Evolutionary conservation across 2,113 vertebrate genomes (phyloP), one percentile per base, ranked within the genome.

Genomic region (Cynoglossus semilaevis): DNA sequence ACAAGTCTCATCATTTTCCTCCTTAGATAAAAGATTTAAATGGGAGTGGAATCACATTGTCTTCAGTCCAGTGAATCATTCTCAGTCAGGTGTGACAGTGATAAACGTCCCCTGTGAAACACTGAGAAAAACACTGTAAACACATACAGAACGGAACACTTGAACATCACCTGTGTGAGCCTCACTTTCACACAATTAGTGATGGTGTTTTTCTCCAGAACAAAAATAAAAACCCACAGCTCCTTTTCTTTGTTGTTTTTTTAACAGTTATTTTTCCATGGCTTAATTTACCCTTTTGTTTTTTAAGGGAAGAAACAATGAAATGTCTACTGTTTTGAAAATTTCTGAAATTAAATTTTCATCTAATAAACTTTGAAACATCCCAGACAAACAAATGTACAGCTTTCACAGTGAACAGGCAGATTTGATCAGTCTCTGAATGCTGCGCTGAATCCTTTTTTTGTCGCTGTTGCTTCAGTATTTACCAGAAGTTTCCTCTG

Each of bases 31-130:
- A 59, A 46, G 64, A 60, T 56, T 56, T 15, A 53, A 58, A 70
- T 73, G 55, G 48, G 48, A 63, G 48, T 36, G 62, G 51, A 79
- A 79, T 76, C 58, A 58, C 70, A 74, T 71, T 68, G 69, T 73
- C 61, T 64, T 51, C 54, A 61, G 59, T 62, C 66, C 54, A 51
- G 47, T 55, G 63, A 63, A 58, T 67, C 67, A 75, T 81, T 82
- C 76, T 61, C 60, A 13, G 34, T 51, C 34, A 29, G 49, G 13
- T 53, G 56, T 3, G 18, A 71, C 63, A 67, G 66, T 80, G 82
- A 83, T 77, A 36, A 72, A 76, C 74, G 73, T 74, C 53, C 57
- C 37, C 45, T 9, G 64, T 56, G 15, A 45, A 17, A 69, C 18
- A 14, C 42, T 11, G 72, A 52, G 64, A 37, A n/a, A 6, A 51